Evolutionary conservation across 1,140 invertebrate genomes (phyloP), one percentile per base, ranked within the genome.

Genomic region (Papilio helenus): DNA sequence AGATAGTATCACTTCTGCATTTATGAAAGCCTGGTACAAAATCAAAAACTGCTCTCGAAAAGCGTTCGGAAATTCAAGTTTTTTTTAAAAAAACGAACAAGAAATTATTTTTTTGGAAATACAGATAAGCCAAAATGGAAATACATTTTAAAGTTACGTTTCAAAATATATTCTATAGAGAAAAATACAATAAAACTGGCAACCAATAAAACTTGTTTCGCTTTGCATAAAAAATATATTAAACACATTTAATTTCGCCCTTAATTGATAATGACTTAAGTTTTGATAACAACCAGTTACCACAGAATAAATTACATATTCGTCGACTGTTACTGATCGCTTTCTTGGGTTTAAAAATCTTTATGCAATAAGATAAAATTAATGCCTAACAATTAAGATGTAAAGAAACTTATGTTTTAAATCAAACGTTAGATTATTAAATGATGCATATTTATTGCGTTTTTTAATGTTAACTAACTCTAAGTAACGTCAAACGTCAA

Each of bases 21-120:
- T 68, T 68, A 68, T 68, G 61, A 18, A 34, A 29, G 61, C 61
- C 61, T 68, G 61, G 61, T 68, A 68, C 61, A 68, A 68, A 68
- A 68, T 68, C 61, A 68, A 68, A 61, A 68, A 34, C 14, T 34
- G 23, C 61, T 26, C 34, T 68, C 26, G 12, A 68, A 68, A 29
- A 29, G 12, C 61, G 61, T 68, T 29, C 26, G 26, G 26, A 29
- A 68, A 26, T 26, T 65, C 26, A 16, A 34, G 14, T 16, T 16
- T 16, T 29, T 65, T 68, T 65, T 34, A 18, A 2, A 4, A 5
- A 5, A 34, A 29, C 1, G 20, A 61, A 16, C 12, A 10, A 61
- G 58, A 3, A 9, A 61, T 26, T 65, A 2, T 34, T 16, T 68
- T 68, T 68, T 68, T 12, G 5, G 10, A 68, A 34, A 14, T 68